A percentile compares a stretch with the other conserved stretches of the same genome.
Conservation (phyloP, 2,113 vertebrate genomes). For the Microtus pennsylvanicus region DNA sequence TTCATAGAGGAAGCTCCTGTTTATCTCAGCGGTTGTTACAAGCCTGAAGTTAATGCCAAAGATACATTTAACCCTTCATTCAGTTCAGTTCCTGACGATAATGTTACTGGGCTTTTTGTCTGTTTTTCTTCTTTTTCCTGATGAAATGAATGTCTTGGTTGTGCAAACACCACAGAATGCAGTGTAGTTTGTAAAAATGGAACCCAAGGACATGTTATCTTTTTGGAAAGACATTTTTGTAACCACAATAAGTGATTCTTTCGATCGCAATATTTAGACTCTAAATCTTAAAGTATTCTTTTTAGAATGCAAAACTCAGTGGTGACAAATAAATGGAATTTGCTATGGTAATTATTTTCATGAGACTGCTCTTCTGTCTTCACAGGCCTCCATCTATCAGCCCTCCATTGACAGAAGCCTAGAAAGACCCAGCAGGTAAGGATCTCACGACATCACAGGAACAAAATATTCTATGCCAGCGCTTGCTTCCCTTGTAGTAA, state of each 20-base stretch:
- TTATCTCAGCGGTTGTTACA: background rate
- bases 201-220: background rate
- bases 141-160: background rate
- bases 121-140: background rate
- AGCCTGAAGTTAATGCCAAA: background rate
- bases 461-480: background rate
- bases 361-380: constrained; percentile 81
- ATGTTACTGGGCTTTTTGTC: background rate
- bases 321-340: background rate
- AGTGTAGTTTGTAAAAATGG: background rate
- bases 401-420: constrained; percentile 90
- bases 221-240: constrained; percentile 5
- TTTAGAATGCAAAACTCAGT: constrained; percentile 42
- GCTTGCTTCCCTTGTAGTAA: background rate
- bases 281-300: constrained; percentile 42
- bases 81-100: background rate
- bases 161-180: background rate
- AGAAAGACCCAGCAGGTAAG: constrained; percentile 95
- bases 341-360: constrained; percentile 43
- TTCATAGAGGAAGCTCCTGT: constrained; percentile 10
- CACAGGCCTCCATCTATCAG: constrained; percentile 94
- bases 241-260: constrained; percentile 22
- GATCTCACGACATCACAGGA: background rate
- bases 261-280: background rate
- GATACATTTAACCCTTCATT: background rate